Evolutionary conservation across 2,888 invertebrate species (phyloP).

Genomic region (Caenorhabditis sp.): DNA sequence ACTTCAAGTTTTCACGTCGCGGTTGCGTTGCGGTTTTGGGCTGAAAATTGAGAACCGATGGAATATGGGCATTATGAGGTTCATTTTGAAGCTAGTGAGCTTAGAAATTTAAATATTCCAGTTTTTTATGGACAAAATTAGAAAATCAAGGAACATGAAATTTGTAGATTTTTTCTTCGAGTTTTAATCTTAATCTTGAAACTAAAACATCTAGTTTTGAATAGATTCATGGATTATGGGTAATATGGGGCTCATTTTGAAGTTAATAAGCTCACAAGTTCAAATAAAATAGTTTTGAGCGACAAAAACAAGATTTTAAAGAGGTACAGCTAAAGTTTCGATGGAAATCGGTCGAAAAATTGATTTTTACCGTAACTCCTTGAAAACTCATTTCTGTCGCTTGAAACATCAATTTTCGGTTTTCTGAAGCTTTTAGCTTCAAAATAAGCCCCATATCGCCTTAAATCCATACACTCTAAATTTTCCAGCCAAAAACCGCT

Average conservation of each 20-base stretch:
- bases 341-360: too few relatives aligned
- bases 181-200: too few relatives aligned
- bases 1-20: not conserved
- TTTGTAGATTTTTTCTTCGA: too few relatives aligned
- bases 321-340: not conserved
- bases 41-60: not conserved
- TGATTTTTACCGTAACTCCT: not conserved
- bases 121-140: not conserved
- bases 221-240: not conserved
- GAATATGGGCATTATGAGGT: not conserved
- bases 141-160: too few relatives aligned
- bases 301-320: too few relatives aligned
- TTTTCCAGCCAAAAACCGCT: not conserved
- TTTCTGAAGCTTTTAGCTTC: not conserved
- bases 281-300: not conserved
- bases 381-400: not conserved
- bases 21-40: not conserved
- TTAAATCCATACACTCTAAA: not conserved
- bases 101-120: not conserved
- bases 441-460: conserved; percentile 10
- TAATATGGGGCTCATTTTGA: conserved; percentile 4
- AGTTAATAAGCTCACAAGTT: not conserved
- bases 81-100: not conserved
- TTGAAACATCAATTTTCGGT: not conserved
- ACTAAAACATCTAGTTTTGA: too few relatives aligned